A percentile compares a stretch with the other conserved stretches of the same genome.
These are phyloP conservation scores for Leucosticte australis DNA, from an alignment of 2,113 vertebrate species.

Conservation along the genomic window DNA sequence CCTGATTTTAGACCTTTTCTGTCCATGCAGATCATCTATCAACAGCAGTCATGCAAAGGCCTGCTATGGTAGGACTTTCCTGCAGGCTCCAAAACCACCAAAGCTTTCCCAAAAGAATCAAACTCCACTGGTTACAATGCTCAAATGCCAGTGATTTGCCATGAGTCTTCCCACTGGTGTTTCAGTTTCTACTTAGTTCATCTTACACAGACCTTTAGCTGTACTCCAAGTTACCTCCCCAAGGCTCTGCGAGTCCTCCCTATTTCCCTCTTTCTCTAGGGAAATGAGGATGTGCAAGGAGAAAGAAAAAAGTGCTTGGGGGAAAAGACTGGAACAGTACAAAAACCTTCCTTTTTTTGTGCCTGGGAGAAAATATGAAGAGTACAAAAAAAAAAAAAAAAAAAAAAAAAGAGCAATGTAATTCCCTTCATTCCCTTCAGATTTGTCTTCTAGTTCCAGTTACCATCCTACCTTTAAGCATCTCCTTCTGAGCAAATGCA, in stretches of 20 bases:
- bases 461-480: slow-evolving; percentile 44
- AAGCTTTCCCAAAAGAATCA: not conserved
- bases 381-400: not conserved
- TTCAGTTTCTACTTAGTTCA: not conserved
- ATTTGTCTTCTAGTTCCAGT: not conserved
- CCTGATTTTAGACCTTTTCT: not conserved
- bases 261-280: not conserved
- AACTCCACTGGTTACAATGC: not conserved
- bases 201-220: not conserved
- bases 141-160: not conserved
- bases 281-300: not conserved
- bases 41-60: not conserved
- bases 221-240: not conserved
- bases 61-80: not conserved
- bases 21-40: not conserved
- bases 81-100: not conserved
- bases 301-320: not conserved
- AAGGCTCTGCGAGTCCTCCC: not conserved
- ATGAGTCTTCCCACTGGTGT: not conserved
- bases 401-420: slow-evolving; percentile 32
- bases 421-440: slow-evolving; percentile 27
- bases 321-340: not conserved
- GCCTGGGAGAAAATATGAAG: slow-evolving; percentile 21
- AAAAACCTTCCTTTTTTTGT: slow-evolving; percentile 7
- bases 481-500: not conserved